Evolutionary conservation across 2,113 vertebrate species (phyloP).

Genomic region (Aviceda subcristata): DNA sequence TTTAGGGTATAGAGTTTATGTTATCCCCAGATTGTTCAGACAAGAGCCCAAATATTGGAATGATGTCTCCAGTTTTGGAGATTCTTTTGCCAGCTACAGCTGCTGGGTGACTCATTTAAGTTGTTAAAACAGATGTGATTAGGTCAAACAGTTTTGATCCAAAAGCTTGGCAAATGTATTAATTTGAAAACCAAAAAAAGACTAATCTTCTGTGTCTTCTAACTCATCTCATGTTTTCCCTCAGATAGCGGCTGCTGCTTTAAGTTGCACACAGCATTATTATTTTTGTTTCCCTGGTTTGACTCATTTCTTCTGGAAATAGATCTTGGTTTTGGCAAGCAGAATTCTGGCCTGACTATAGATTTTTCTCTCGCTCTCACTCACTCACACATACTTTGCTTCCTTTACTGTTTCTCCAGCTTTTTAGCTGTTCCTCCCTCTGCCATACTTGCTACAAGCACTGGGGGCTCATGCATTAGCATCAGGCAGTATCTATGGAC

Average conservation of each 20-base stretch:
- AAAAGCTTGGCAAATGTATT: slow-evolving; percentile 3
- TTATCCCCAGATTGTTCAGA: neutral
- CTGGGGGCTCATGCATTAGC: neutral
- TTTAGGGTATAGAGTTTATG: neutral
- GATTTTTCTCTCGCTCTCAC: slow-evolving; percentile 10
- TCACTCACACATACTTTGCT: neutral
- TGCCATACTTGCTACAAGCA: neutral
- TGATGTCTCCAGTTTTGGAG: neutral
- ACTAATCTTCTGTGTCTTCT: slow-evolving; percentile 49
- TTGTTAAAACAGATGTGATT: slow-evolving; percentile 48
- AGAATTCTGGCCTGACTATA: slow-evolving; percentile 18
- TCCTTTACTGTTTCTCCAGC: slow-evolving; percentile 29
- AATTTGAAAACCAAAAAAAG: slow-evolving; percentile 36
- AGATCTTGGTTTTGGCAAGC: slow-evolving; percentile 41
- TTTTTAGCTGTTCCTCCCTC: neutral
- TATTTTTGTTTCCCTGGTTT: slow-evolving; percentile 35
- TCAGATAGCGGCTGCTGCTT: slow-evolving; percentile 44
- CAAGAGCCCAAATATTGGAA: slow-evolving; percentile 38
- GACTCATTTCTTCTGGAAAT: slow-evolving; percentile 54
- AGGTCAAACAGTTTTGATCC: slow-evolving; percentile 45
- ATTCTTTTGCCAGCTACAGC: slow-evolving; percentile 28
- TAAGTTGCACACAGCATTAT: slow-evolving; percentile 15
- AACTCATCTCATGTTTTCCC: slow-evolving; percentile 44
- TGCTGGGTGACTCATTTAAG: slow-evolving; percentile 5
- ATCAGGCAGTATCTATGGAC: neutral